Base-by-base conservation (phyloP, 2,888 invertebrate species). In the Limnephilus marmoratus region DNA sequence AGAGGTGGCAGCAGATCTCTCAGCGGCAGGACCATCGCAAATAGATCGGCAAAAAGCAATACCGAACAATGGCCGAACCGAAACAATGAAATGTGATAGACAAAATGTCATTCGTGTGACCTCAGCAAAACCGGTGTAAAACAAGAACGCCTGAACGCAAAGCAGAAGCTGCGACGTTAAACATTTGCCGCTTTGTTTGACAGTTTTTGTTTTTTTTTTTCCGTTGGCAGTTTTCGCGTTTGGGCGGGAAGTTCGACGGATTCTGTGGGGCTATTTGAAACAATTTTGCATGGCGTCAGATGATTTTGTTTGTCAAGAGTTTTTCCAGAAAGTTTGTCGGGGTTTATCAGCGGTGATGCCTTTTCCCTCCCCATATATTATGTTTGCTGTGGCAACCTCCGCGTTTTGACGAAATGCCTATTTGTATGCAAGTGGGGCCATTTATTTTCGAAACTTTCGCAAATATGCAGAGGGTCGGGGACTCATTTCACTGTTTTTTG, bases 41-140 rank as follows among this genome's bases (percentile, higher is more conserved):
- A 91, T 88, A 91, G 68, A 68, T 89, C 83, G 89, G 15, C 68
- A 80, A 90, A 91, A 91, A 45, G 85, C 91, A 85, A 90, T 89
- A 37, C 49, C 83, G 34, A 89, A 91, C 91, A 91, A 91, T 91
- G 85, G 85, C 80, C 68, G 86, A 87, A 81, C n/a, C 81, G 82
- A 81, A 49, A 91, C 91, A 86, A 91, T 91, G 86, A 91, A 81
- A 86, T 80, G 89, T 82, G 85, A 91, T 90, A 90, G 90, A 92
- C 81, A 68, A 81, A 90, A 87, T 92, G 90, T 90, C 92, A 92
- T 92, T 92, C 80, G 31, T 53, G 91, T 91, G 91, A 92, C 92
- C 92, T 91, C 91, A 91, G 91, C 91, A 90, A 68, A 85, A 81
- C 85, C 88, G 87, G 68, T n/a, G 80, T 85, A 81, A 81, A n/a